Conservation (phyloP, 2,888 invertebrate species). For the Prosopocoilus inquinatus region DNA sequence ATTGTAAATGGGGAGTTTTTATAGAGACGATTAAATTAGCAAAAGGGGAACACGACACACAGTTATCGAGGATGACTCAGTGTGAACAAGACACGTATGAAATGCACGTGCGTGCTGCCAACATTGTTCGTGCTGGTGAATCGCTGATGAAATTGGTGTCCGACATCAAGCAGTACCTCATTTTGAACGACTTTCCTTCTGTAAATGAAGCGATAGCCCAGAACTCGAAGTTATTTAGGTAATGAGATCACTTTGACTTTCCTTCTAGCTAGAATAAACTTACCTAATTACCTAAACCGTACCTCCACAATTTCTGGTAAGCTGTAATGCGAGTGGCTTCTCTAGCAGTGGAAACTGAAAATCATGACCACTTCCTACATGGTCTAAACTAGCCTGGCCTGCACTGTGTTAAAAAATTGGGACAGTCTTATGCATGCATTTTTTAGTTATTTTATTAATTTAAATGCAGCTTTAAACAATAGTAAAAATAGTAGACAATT, state of each 20-base stretch:
- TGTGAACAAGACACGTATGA: conserved; percentile 95
- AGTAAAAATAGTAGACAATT: too few species aligned
- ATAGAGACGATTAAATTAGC: conserved; percentile 86
- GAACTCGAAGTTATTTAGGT: conserved; percentile 79
- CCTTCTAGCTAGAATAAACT: too few species aligned
- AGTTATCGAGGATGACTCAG: conserved; percentile 85
- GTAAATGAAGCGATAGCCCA: conserved; percentile 97
- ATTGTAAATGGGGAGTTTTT: conserved; percentile 32
- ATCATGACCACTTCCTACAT: too few species aligned
- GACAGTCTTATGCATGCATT: too few species aligned
- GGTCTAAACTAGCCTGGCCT: too few species aligned
- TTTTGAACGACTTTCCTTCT: conserved; percentile 96
- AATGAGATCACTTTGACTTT: conserved; percentile 12
- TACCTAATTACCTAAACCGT: too few species aligned
- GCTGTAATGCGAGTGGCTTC: too few species aligned
- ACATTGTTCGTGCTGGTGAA: conserved; percentile 95
- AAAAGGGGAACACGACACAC: conserved; percentile 87
- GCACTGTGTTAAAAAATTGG: too few species aligned
- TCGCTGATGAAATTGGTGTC: conserved; percentile 96
- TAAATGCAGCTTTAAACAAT: too few species aligned
- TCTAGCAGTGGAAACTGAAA: too few species aligned
- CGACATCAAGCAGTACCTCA: conserved; percentile 96
- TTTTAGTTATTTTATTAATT: too few species aligned
- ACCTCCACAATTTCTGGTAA: too few species aligned
- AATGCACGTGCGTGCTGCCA: conserved; percentile 95